Percentiles rank a stretch among this genome's conserved stretches.
Evolutionary conservation across 2,888 invertebrate species (phyloP).

Genomic region (Heteromyza rotundicornis): DNA sequence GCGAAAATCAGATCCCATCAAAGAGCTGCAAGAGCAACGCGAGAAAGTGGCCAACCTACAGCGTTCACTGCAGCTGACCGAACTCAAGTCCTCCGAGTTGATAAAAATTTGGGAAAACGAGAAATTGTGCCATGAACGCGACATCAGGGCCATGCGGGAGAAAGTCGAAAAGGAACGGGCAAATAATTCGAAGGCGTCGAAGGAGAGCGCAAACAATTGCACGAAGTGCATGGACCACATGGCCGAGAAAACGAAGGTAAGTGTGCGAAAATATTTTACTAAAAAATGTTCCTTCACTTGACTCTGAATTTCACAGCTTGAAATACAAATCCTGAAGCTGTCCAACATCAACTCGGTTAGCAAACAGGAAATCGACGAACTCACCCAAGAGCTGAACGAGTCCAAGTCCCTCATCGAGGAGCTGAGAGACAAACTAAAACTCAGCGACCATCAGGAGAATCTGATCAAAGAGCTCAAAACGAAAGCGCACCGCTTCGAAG

Average conservation of each 20-base stretch:
- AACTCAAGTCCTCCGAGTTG: slow-evolving; percentile 55
- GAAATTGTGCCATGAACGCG: slow-evolving; percentile 58
- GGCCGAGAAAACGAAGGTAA: slow-evolving; percentile 55
- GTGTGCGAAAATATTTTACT: neutral
- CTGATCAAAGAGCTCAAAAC: slow-evolving; percentile 68
- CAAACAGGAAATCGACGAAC: slow-evolving; percentile 48
- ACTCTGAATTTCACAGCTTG: slow-evolving; percentile 44
- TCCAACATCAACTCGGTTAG: slow-evolving; percentile 48
- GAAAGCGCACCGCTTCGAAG: slow-evolving; percentile 71
- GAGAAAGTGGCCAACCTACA: slow-evolving; percentile 67
- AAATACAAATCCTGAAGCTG: slow-evolving; percentile 56
- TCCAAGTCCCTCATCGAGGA: slow-evolving; percentile 50
- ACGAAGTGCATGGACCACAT: slow-evolving; percentile 52
- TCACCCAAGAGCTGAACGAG: slow-evolving; percentile 54
- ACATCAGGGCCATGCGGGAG: slow-evolving; percentile 46
- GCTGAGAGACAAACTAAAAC: slow-evolving; percentile 55
- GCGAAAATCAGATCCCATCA: slow-evolving; percentile 64
- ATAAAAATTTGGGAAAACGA: slow-evolving; percentile 66
- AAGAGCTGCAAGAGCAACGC: slow-evolving; percentile 65
- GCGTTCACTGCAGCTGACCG: slow-evolving; percentile 54
- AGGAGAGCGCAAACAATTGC: slow-evolving; percentile 47
- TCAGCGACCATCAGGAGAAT: slow-evolving; percentile 67
- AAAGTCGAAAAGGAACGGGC: slow-evolving; percentile 46
- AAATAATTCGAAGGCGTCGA: slow-evolving; percentile 31
- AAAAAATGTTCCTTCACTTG: neutral